Base-by-base conservation (phyloP, 2,113 vertebrate species). In the Alexandromys fortis region DNA sequence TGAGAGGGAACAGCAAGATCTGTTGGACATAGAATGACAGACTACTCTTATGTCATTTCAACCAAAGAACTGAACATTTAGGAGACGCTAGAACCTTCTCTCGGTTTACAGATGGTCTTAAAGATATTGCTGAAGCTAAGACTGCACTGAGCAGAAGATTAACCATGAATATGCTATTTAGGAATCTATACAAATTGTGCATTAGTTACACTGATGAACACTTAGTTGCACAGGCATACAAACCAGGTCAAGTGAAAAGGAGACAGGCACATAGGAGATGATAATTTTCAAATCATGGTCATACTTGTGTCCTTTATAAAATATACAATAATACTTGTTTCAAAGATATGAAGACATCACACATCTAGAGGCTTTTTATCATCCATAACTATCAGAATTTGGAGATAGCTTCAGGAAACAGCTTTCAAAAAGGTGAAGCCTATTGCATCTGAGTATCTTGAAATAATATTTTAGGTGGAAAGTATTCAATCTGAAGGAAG, bases 161-260 rank as follows among this genome's bases (percentile, higher is more conserved):
- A 49, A 33, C 65, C 10, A 42, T 83, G 52, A 95, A 65, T 81
- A 52, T 45, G 30, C 13, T 86, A 2, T 91, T 86, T 78, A 92
- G 63, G 52, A 45, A 10, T 24, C 58, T 42, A 17, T 72, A 38
- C 33, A 90, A 52, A 52, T 21, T 35, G 2, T 47, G 22, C 30
- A 68, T 67, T 70, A 81, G 26, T 49, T 93, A 4, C 35, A 89
- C 42, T 86, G 77, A 42, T 19, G 65, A 3, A 65, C 81, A 65
- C 14, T 30, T 85, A 65, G 81, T 61, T 63, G 4, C 26, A 16
- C 21, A 65, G 28, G 7, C 17, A 92, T 70, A 73, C 47, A 67
- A 92, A 92, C 70, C 45, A 96, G 75, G 28, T 82, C 67, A 86
- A 47, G 68, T 86, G 95, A 92, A 95, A 93, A 95, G 55, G 28